Conservation (phyloP, 2,888 invertebrate species). For the Heliothis peltigera region DNA sequence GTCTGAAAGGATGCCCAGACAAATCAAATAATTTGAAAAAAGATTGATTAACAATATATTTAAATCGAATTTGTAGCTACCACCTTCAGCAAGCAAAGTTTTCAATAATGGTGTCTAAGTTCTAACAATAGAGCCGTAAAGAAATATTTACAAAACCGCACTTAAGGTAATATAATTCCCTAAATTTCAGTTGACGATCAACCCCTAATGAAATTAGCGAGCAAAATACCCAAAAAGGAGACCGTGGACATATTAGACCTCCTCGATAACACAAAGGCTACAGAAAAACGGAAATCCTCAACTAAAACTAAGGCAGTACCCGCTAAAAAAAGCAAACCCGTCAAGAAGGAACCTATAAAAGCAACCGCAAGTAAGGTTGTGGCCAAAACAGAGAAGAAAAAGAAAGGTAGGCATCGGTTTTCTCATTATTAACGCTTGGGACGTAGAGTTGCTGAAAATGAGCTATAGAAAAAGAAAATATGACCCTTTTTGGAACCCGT, state of each 20-base stretch:
- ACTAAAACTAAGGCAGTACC: conserved; percentile 73
- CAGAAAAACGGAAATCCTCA: conserved; percentile 79
- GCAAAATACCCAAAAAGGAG: conserved; percentile 83
- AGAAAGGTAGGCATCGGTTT: conserved; percentile 83
- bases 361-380: conserved; percentile 75
- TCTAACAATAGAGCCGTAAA: no score
- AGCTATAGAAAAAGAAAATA: neutral
- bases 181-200: conserved; percentile 81
- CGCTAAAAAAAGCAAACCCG: conserved; percentile 74
- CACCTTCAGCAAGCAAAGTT: no score
- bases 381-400: conserved; percentile 79
- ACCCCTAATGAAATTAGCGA: conserved; percentile 81
- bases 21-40: no score
- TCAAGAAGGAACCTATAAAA: conserved; percentile 72
- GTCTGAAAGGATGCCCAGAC: no score
- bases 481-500: no score
- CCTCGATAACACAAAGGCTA: conserved; percentile 75
- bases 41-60: no score
- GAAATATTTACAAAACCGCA: no score
- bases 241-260: conserved; percentile 76
- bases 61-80: no score
- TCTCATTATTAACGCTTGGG: conserved; percentile 46
- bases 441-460: conserved; percentile 67
- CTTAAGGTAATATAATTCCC: neutral
- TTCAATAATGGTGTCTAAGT: no score